Evolutionary conservation across 2,888 invertebrate genomes (phyloP).

Genomic region (Clostera curtula): DNA sequence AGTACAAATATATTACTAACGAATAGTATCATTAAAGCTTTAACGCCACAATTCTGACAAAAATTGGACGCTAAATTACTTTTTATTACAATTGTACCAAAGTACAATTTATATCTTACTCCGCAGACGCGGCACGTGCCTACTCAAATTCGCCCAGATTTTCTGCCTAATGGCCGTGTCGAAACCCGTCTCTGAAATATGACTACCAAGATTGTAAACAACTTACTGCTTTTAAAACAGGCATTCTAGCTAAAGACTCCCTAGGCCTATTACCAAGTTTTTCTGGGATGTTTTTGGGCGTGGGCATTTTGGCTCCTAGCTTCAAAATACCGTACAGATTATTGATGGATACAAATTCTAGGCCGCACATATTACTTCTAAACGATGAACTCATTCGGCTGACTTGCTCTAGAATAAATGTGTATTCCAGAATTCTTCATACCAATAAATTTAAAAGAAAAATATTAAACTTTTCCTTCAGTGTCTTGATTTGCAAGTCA

Average conservation of each 20-base stretch:
- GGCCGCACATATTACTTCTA: not conserved
- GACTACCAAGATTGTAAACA: conserved; percentile 15
- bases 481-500: no score
- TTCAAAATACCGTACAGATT: not conserved
- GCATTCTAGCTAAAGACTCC: conserved; percentile 15
- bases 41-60: conserved; percentile 18
- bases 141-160: conserved; percentile 10
- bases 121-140: conserved; percentile 8
- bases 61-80: conserved; percentile 22
- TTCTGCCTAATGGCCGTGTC: conserved; percentile 15
- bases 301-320: not conserved
- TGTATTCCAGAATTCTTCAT: no score
- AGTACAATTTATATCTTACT: conserved; percentile 13
- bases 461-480: no score
- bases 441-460: no score
- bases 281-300: conserved; percentile 6
- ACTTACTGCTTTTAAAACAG: conserved; percentile 14
- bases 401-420: not conserved
- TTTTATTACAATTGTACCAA: conserved; percentile 23
- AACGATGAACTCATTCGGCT: not conserved
- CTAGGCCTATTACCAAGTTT: conserved; percentile 10
- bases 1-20: conserved; percentile 19
- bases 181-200: conserved; percentile 16
- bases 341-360: not conserved
- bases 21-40: conserved; percentile 19